Percentiles rank a stretch among this genome's conserved stretches.
phyloP scores from a whole-genome alignment of 2,797 vertebrate species.

The Hypotaenidia okinawae region DNA sequence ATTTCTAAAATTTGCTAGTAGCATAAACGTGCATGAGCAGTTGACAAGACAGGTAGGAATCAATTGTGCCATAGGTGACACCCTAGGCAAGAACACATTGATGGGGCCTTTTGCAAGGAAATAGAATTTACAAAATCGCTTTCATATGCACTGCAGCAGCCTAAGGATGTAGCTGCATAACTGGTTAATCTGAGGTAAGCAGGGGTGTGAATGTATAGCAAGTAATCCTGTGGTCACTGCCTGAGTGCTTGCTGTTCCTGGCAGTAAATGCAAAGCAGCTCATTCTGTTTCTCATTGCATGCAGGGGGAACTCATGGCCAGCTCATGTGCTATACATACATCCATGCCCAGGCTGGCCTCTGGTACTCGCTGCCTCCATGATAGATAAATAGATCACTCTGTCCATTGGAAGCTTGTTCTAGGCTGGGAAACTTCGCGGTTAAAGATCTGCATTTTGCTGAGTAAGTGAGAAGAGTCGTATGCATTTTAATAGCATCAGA shows the following conservation, averaged over 20 bases:
- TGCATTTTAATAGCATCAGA: neutral
- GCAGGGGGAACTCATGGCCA: rapidly evolving
- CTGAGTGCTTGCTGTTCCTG: rapidly evolving
- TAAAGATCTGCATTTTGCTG: rapidly evolving
- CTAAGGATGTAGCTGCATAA: neutral
- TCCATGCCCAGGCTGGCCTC: neutral
- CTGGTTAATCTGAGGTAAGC: neutral
- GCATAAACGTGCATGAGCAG: neutral
- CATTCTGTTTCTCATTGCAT: neutral
- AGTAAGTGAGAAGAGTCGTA: no score
- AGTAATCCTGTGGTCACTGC: neutral
- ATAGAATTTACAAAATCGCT: neutral
- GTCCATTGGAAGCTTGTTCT: neutral
- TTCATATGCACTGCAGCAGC: neutral
- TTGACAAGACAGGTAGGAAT: neutral
- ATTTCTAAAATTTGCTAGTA: neutral
- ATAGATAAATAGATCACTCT: neutral
- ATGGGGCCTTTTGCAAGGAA: neutral
- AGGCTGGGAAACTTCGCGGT: neutral
- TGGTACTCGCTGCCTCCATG: neutral
- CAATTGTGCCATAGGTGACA: neutral
- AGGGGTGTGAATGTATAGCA: neutral
- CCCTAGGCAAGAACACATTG: neutral
- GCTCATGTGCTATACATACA: neutral
- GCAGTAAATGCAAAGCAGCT: neutral